Percentiles rank a stretch among this genome's conserved stretches.
Conservation (phyloP, 2,797 vertebrate genomes). For the Channallabes apus region DNA sequence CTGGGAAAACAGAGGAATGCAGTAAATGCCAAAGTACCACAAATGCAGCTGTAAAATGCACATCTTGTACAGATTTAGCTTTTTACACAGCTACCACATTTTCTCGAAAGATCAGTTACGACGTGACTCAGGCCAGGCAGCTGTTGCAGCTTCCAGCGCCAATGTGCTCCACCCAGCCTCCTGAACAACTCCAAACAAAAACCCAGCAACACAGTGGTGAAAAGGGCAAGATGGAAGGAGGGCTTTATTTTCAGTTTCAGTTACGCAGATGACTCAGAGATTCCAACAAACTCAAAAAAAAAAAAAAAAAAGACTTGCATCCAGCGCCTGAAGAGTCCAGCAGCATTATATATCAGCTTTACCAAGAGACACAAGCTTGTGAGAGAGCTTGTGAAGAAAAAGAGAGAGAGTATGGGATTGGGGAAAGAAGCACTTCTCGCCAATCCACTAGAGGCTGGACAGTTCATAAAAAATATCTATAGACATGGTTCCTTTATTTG, state of each 20-base stretch:
- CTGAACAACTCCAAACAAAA: slow-evolving; percentile 67
- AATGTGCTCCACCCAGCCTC: slow-evolving; percentile 70
- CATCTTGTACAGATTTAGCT: slow-evolving; percentile 73
- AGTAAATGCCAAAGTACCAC: slow-evolving; percentile 51
- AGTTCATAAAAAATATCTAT: slow-evolving; percentile 67
- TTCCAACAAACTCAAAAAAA: slow-evolving; percentile 70
- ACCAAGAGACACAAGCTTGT: slow-evolving; percentile 33
- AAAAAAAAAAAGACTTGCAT: slow-evolving; percentile 46
- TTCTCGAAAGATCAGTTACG: slow-evolving; percentile 78
- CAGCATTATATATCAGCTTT: slow-evolving; percentile 46
- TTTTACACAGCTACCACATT: slow-evolving; percentile 70
- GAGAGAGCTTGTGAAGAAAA: not conserved
- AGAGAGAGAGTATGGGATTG: not conserved
- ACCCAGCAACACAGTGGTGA: slow-evolving; percentile 54
- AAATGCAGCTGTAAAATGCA: slow-evolving; percentile 62
- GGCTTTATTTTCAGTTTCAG: slow-evolving; percentile 72
- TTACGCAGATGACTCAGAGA: slow-evolving; percentile 77
- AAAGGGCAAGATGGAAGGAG: slow-evolving; percentile 55
- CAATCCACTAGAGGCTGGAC: slow-evolving; percentile 32
- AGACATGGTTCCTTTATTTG: slow-evolving; percentile 80
- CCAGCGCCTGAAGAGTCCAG: slow-evolving; percentile 60
- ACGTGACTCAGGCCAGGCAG: slow-evolving; percentile 74
- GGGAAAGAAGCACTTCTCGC: slow-evolving; percentile 32
- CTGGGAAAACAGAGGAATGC: slow-evolving; percentile 48
- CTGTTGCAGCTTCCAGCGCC: slow-evolving; percentile 70